phyloP scores from a whole-genome alignment of 2,888 invertebrate species.

The Lycia hirtaria region DNA sequence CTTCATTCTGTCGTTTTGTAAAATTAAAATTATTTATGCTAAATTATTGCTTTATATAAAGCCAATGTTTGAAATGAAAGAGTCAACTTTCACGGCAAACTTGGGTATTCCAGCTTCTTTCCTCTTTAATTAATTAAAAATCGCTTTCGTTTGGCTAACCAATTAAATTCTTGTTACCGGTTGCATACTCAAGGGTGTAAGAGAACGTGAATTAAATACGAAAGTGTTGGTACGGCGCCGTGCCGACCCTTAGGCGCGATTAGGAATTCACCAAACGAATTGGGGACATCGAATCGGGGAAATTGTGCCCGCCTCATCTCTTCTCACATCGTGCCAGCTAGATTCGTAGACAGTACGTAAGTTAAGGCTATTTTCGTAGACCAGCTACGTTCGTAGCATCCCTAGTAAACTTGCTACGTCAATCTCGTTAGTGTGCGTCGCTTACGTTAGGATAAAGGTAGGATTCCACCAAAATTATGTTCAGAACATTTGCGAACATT shows the following conservation, averaged over 20 bases:
- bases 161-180: slow-evolving; percentile 69
- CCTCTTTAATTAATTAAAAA: slow-evolving; percentile 39
- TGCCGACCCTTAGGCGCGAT: slow-evolving; percentile 70
- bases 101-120: slow-evolving; percentile 14
- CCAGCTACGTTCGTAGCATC: slow-evolving; percentile 5
- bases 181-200: slow-evolving; percentile 54
- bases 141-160: slow-evolving; percentile 39
- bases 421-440: neutral
- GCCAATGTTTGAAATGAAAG: neutral
- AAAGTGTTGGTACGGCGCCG: slow-evolving; percentile 67
- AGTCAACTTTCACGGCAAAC: neutral
- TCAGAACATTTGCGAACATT: too few relatives aligned
- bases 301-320: slow-evolving; percentile 80
- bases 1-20: too few relatives aligned
- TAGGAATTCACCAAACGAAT: slow-evolving; percentile 82
- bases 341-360: slow-evolving; percentile 8
- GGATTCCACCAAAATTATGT: too few relatives aligned
- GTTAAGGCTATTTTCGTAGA: slow-evolving; percentile 15
- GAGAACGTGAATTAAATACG: slow-evolving; percentile 75
- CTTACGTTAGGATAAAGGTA: too few relatives aligned
- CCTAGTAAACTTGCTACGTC: slow-evolving; percentile 12
- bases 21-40: too few relatives aligned
- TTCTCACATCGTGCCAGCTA: slow-evolving; percentile 69
- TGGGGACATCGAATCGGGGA: slow-evolving; percentile 81
- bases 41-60: neutral